Evolutionary conservation across 2,113 vertebrate species (phyloP).

Genomic region (Falco punctatus): DNA sequence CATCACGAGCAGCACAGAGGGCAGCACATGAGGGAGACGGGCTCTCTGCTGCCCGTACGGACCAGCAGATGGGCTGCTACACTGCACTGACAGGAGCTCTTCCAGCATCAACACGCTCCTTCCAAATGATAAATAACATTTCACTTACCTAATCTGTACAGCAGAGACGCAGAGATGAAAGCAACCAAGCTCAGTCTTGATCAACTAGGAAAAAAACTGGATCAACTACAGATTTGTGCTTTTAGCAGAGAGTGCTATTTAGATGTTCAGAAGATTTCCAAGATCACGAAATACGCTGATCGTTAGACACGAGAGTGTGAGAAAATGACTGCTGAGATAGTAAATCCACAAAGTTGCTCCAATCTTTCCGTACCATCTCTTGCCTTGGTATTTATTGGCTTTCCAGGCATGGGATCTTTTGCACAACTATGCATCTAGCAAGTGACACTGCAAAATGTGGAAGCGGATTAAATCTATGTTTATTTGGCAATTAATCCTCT

Average conservation of each 20-base stretch:
- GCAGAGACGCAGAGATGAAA: background rate
- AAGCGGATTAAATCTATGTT: background rate
- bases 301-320: background rate
- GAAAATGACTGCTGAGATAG: background rate
- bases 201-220: background rate
- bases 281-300: background rate
- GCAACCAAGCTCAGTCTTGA: background rate
- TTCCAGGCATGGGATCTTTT: background rate
- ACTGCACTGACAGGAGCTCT: background rate
- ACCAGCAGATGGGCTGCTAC: background rate
- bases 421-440: background rate
- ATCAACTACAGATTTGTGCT: background rate
- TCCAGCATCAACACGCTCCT: background rate
- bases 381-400: background rate
- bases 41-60: background rate
- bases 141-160: background rate
- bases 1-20: background rate
- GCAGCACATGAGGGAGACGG: accelerated
- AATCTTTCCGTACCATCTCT: background rate
- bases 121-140: background rate
- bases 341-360: background rate
- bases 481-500: background rate
- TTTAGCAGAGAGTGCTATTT: background rate
- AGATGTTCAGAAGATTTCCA: background rate
- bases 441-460: background rate